Conservation (phyloP, 2,888 invertebrate genomes). For the Melipona bicolor region DNA sequence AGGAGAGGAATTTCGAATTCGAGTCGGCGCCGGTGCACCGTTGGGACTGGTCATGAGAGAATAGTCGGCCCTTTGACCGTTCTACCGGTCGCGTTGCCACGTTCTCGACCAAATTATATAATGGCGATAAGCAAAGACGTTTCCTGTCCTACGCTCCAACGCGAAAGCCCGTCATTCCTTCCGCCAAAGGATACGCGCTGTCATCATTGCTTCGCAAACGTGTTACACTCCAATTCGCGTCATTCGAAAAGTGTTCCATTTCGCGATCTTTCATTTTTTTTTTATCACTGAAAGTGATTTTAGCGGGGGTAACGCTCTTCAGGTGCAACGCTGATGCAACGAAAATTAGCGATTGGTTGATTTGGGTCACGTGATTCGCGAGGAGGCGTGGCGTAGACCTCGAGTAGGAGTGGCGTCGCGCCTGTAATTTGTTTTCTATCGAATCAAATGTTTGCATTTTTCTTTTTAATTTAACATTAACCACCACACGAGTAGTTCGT, state of each 20-base stretch:
- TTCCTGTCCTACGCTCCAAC: conserved; percentile 8
- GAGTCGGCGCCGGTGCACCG: conserved; percentile 34
- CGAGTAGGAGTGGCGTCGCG: too few relatives aligned
- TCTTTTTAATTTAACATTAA: too few relatives aligned
- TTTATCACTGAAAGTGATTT: too few relatives aligned
- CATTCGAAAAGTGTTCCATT: neutral
- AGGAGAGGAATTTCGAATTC: conserved; percentile 45
- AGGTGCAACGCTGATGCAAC: too few relatives aligned
- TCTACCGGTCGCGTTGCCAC: conserved; percentile 11
- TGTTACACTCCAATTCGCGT: neutral
- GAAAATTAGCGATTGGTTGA: too few relatives aligned
- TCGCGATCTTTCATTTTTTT: too few relatives aligned
- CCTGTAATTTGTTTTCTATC: too few relatives aligned
- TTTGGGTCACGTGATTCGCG: too few relatives aligned
- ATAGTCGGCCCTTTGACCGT: conserved; percentile 45
- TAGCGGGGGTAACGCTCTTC: too few relatives aligned
- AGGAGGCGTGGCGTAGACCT: too few relatives aligned
- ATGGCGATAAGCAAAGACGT: conserved; percentile 51
- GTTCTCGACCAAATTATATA: conserved; percentile 38
- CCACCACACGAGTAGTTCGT: too few relatives aligned
- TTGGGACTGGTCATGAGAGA: conserved; percentile 21
- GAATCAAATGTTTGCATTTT: too few relatives aligned
- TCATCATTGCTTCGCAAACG: conserved; percentile 24
- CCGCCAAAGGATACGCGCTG: conserved; percentile 13
- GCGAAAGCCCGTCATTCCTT: conserved; percentile 31